Percentiles rank a stretch among this genome's conserved stretches.
These are phyloP conservation scores for Mallotus villosus DNA, from an alignment of 2,797 vertebrate species.

Conservation along the genomic window DNA sequence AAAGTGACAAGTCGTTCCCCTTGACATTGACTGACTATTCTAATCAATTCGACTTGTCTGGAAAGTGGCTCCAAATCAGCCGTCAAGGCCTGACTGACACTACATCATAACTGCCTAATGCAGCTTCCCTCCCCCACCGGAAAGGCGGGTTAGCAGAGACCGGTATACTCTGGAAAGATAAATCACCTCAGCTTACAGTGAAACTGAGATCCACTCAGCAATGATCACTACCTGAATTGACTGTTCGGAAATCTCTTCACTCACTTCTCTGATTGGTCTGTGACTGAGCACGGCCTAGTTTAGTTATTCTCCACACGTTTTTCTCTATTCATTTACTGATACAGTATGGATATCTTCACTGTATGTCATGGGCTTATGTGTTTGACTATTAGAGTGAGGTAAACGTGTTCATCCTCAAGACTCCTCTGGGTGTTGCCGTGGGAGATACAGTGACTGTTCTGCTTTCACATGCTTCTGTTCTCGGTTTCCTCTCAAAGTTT, in stretches of 20 bases:
- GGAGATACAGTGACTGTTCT: slow-evolving; percentile 2
- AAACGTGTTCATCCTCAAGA: too few relatives aligned
- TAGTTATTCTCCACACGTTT: neutral
- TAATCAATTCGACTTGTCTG: slow-evolving; percentile 87
- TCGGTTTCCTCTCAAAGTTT: slow-evolving; percentile 9
- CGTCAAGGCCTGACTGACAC: slow-evolving; percentile 72
- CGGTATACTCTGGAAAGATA: slow-evolving; percentile 40
- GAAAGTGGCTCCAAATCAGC: slow-evolving; percentile 74
- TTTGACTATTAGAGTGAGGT: neutral
- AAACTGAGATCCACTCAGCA: slow-evolving; percentile 32
- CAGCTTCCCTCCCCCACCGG: slow-evolving; percentile 36
- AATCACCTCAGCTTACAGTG: slow-evolving; percentile 51
- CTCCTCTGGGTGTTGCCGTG: slow-evolving; percentile 12
- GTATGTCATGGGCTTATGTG: neutral
- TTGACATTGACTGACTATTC: slow-evolving; percentile 89
- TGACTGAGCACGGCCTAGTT: neutral
- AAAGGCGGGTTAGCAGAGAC: slow-evolving; percentile 35
- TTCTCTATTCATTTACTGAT: neutral
- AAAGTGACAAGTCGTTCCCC: slow-evolving; percentile 78
- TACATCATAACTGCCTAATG: slow-evolving; percentile 66
- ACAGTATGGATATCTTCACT: neutral
- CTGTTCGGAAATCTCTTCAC: slow-evolving; percentile 9
- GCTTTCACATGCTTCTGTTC: slow-evolving; percentile 29
- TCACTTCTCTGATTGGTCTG: neutral
- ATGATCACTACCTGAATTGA: slow-evolving; percentile 25